Base-by-base conservation (phyloP, 2,888 invertebrate genomes). In the Nemapogon koenigi region DNA sequence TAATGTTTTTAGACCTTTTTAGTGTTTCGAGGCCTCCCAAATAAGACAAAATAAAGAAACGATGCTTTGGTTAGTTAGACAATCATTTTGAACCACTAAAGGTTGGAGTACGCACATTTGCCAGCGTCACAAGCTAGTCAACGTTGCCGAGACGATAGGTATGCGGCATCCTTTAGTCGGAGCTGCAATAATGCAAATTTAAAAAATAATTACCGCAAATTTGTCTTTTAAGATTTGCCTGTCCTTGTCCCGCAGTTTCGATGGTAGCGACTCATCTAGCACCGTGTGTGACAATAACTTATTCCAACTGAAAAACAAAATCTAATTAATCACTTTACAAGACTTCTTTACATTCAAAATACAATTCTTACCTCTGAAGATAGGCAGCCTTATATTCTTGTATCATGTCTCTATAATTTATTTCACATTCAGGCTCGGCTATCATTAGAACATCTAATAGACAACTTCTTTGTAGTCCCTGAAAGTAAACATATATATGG, bases 351-450 rank as follows among this genome's bases (percentile, higher is more conserved):
- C n/a, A n/a, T n/a, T n/a, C n/a, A n/a, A n/a, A n/a, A n/a, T n/a
- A n/a, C n/a, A n/a, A n/a, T n/a, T n/a, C n/a, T n/a, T 52, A 85
- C 86, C 86, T 86, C 52, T 83, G 82, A 31, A 83, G 62, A 63
- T 92, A 92, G 0, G 84, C 70, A 49, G 84, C 83, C 68, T 93
- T 94, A 50, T 94, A 85, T 44, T 94, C 91, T 40, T 87, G 83
- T 48, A 94, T 91, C 76, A 94, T 90, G 55, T 90, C 91, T 44
- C 89, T 83, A 62, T 97, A 97, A 52, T 88, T 89, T 45, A 86
- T 83, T 58, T 92, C 92, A 52, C 94, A 93, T 35, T 90, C 90
- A 0, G 91, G 89, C 62, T 95, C 94, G 0, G 91, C 89, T 42
- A 91, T 69, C 43, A 84, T 81, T 35, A 97, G 85, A 40, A 96